Evolutionary conservation across 2,113 vertebrate species (phyloP).

Genomic region (Serinus canaria): DNA sequence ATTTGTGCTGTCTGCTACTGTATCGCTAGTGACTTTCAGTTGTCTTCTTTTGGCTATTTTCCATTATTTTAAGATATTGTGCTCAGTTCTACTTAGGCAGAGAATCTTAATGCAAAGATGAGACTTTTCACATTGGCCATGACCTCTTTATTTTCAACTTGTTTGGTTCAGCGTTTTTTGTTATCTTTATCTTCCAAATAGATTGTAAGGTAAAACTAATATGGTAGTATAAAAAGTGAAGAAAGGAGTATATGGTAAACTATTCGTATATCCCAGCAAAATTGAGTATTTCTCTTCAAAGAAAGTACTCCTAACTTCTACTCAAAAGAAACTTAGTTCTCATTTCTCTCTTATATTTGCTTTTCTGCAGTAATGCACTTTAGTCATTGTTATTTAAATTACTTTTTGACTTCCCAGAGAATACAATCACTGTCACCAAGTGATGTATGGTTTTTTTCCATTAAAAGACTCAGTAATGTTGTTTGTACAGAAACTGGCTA

Average conservation of each 20-base stretch:
- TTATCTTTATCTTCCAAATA: background rate
- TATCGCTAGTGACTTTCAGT: background rate
- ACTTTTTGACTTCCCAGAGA: background rate
- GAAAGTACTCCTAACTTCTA: background rate
- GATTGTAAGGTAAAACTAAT: background rate
- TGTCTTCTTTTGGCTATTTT: background rate
- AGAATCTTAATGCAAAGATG: background rate
- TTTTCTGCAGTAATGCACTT: background rate
- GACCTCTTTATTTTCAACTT: background rate
- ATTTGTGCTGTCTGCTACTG: background rate
- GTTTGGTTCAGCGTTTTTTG: background rate
- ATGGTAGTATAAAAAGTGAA: background rate
- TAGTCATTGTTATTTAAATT: background rate
- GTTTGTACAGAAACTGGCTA: background rate
- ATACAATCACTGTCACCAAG: background rate
- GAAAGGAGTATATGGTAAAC: background rate
- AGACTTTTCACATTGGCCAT: background rate
- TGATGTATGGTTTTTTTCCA: background rate
- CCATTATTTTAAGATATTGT: background rate
- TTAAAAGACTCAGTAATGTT: background rate
- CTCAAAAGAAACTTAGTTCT: background rate
- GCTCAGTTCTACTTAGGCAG: background rate
- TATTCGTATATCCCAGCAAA: background rate
- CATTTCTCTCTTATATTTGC: background rate
- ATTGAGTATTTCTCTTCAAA: background rate